phyloP scores from a whole-genome alignment of 1,140 invertebrate species.

The Eumaeus atala region DNA sequence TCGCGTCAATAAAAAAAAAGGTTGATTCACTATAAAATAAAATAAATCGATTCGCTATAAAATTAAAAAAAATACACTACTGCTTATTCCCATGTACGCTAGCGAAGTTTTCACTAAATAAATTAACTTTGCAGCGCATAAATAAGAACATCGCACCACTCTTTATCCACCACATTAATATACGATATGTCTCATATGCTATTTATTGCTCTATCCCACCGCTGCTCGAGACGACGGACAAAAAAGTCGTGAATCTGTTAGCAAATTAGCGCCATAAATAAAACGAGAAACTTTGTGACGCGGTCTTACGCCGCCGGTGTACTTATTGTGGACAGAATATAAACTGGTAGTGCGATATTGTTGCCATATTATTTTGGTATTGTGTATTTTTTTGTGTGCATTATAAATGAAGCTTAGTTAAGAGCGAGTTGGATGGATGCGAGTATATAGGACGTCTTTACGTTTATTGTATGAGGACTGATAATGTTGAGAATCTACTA shows the following conservation, averaged over 20 bases:
- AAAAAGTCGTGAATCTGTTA: constrained; percentile 24
- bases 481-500: too few relatives aligned
- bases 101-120: not conserved
- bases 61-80: too few relatives aligned
- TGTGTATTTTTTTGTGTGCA: too few relatives aligned
- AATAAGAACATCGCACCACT: not conserved
- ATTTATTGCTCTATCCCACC: not conserved
- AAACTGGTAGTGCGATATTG: not conserved
- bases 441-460: too few relatives aligned
- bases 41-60: too few relatives aligned
- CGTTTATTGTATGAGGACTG: too few relatives aligned
- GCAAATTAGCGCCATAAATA: constrained; percentile 51
- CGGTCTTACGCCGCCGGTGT: constrained; percentile 25
- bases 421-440: too few relatives aligned
- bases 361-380: not conserved
- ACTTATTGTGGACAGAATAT: constrained; percentile 31
- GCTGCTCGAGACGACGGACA: constrained; percentile 15
- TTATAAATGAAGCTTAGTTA: too few relatives aligned
- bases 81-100: not conserved
- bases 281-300: constrained; percentile 36
- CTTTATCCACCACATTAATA: not conserved
- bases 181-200: constrained; percentile 3
- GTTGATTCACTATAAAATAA: too few relatives aligned
- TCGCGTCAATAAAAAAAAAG: too few relatives aligned
- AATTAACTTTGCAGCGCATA: not conserved